Evolutionary conservation across 2,888 invertebrate genomes (phyloP).

Genomic region (Chrysopilus asiliformis): DNA sequence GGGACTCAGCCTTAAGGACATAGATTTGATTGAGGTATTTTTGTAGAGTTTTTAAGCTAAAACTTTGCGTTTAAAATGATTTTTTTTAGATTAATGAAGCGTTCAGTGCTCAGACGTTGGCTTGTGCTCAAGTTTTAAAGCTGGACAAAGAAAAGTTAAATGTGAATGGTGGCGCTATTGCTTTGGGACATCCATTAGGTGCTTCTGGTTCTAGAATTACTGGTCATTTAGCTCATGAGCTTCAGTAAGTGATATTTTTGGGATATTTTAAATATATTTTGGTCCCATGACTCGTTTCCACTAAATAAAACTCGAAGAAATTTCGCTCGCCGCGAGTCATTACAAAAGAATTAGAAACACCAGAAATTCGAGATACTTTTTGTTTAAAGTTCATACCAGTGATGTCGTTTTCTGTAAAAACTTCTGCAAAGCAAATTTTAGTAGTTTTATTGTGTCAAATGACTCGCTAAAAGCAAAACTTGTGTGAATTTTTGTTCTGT

Average conservation of each 20-base stretch:
- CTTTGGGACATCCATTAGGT: constrained; percentile 93
- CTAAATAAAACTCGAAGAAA: too few species aligned
- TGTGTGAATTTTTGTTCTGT: too few species aligned
- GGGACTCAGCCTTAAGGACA: constrained; percentile 66
- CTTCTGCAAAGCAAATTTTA: too few species aligned
- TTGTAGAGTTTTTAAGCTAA: constrained; percentile 4
- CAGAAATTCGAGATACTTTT: too few species aligned
- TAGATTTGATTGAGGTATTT: constrained; percentile 82
- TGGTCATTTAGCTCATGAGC: constrained; percentile 79
- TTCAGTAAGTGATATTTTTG: constrained; percentile 48
- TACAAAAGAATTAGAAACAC: too few species aligned
- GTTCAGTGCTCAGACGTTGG: constrained; percentile 86
- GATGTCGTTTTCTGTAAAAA: too few species aligned
- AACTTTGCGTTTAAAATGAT: constrained; percentile 1
- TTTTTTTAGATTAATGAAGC: constrained; percentile 86
- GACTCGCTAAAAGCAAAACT: too few species aligned
- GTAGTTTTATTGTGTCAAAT: too few species aligned
- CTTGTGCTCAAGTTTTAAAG: constrained; percentile 80
- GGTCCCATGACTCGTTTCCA: too few species aligned
- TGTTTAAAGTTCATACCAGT: too few species aligned
- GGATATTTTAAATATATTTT: too few species aligned
- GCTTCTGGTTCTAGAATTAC: constrained; percentile 90
- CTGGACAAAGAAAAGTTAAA: constrained; percentile 81
- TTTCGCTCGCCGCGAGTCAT: too few species aligned
- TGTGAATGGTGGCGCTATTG: constrained; percentile 92